Conservation (phyloP, 2,888 invertebrate species). For the Biston betularia region DNA sequence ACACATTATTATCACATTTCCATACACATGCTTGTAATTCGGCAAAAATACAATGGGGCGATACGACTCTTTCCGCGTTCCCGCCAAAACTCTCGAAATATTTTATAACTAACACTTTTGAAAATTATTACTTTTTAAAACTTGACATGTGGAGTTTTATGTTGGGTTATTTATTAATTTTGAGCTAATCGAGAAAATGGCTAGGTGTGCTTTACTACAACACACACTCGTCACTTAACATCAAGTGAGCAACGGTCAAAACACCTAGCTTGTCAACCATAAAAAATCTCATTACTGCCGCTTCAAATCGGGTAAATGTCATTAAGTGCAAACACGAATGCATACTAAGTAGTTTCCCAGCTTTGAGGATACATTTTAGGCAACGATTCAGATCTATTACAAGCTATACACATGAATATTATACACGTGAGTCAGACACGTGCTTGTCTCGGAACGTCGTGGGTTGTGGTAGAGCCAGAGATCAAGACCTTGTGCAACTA, state of each 20-base stretch:
- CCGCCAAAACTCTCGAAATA: too few relatives aligned
- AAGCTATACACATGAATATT: conserved; percentile 9
- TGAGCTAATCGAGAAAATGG: not conserved
- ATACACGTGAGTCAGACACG: conserved; percentile 23
- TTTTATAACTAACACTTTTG: not conserved
- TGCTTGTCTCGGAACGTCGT: conserved; percentile 15
- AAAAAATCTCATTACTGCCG: not conserved
- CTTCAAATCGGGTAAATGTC: not conserved
- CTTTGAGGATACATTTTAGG: not conserved
- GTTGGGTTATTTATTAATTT: conserved; percentile 22
- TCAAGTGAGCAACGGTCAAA: too few relatives aligned
- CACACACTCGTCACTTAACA: too few relatives aligned
- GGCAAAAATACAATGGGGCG: too few relatives aligned
- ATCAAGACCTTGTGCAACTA: conserved; percentile 24
- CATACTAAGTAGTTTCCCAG: not conserved
- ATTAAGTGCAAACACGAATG: not conserved
- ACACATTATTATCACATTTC: too few relatives aligned
- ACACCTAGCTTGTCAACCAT: not conserved
- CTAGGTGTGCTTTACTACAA: too few relatives aligned
- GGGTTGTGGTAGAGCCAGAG: conserved; percentile 12
- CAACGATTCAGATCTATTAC: conserved; percentile 13
- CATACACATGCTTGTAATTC: too few relatives aligned
- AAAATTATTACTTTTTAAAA: too few relatives aligned
- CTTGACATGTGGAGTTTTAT: conserved; percentile 5
- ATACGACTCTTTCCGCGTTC: too few relatives aligned